Base-by-base conservation (phyloP, 2,113 vertebrate species). In the Equus przewalskii region DNA sequence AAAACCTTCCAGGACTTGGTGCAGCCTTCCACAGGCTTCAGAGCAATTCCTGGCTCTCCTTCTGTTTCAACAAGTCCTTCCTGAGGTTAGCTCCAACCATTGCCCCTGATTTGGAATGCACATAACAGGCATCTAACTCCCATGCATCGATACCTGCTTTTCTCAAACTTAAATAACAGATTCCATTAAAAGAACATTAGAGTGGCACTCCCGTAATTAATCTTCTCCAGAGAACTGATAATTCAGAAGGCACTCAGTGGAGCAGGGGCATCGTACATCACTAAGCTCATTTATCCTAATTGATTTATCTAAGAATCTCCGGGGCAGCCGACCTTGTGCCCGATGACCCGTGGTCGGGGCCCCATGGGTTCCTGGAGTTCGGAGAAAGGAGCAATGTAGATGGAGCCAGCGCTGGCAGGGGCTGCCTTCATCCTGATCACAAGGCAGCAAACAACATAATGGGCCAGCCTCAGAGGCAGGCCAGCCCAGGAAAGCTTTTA, bases 151-250 rank as follows among this genome's bases (percentile, higher is more conserved):
- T 95, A 94, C 95, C 92, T 80, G 11, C 36, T 97, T 97, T 98
- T 98, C 97, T 98, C 97, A 97, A 97, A 96, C 97, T 98, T 94
- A 98, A 98, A 97, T 97, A 98, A 98, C 98, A 97, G 98, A 98
- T 99, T 98, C 98, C 96, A 98, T 98, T 99, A 99, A 98, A 98
- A 98, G 96, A 98, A 96, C 98, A 98, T 99, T 98, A 98, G 98
- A 96, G 94, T 97, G 94, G 90, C 56, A 33, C 8, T 96, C 96
- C 98, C 36, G 3, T 98, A 98, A 99, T 99, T 99, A 98, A 98
- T 99, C 98, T 98, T 97, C 98, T 98, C 97, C 13, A 64, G 98
- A 98, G 98, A 98, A 97, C 97, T 97, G 97, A 98, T 96, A 98
- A 98, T 98, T 98, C 97, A 97, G 98, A 98, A 98, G 98, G 92